Conservation (phyloP, 1,140 invertebrate genomes). For the Dryas iulia region DNA sequence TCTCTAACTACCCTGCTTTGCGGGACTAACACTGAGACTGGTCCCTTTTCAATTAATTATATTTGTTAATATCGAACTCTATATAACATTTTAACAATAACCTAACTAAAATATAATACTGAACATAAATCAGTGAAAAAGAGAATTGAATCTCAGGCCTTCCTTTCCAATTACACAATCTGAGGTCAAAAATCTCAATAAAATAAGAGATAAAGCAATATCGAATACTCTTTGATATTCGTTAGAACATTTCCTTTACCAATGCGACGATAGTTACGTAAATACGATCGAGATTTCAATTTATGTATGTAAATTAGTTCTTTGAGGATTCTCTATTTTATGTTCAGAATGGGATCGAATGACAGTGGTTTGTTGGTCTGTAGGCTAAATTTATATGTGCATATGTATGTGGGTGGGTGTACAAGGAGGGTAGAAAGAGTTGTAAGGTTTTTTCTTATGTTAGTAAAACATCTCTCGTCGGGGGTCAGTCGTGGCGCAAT, state of each 20-base stretch:
- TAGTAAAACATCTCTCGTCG: too few relatives aligned
- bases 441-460: too few relatives aligned
- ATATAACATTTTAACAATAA: too few relatives aligned
- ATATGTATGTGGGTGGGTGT: neutral
- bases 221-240: slow-evolving; percentile 17
- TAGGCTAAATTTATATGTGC: neutral
- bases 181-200: neutral
- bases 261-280: slow-evolving; percentile 21
- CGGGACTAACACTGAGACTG: too few relatives aligned
- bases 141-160: neutral
- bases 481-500: too few relatives aligned
- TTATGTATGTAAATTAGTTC: slow-evolving; percentile 38
- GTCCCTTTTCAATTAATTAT: too few relatives aligned
- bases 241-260: slow-evolving; percentile 8
- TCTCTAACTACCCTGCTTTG: too few relatives aligned
- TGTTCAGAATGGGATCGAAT: slow-evolving; percentile 15
- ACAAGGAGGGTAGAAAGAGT: neutral
- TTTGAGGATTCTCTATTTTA: slow-evolving; percentile 32
- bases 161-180: neutral
- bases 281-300: slow-evolving; percentile 38
- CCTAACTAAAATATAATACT: neutral
- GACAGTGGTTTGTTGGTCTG: slow-evolving; percentile 10
- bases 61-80: too few relatives aligned
- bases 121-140: neutral
- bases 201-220: neutral